Evolutionary conservation across 2,888 invertebrate species (phyloP).

Genomic region (Antheraea yamamai): DNA sequence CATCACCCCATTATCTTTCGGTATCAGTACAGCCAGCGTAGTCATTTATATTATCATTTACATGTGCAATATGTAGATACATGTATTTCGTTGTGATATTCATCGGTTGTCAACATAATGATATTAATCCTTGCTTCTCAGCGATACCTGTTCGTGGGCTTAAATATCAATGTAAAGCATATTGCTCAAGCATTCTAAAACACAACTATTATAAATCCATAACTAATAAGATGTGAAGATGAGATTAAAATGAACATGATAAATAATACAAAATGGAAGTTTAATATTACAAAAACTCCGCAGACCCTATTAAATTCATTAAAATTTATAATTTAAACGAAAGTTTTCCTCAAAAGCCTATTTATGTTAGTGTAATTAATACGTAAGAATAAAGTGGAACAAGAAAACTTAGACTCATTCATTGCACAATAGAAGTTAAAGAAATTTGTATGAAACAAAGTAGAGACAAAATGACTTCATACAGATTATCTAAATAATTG

Average conservation of each 20-base stretch:
- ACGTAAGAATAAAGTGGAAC: too few species aligned
- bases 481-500: not conserved
- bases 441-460: too few species aligned
- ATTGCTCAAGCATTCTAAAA: not conserved
- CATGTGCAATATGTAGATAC: not conserved
- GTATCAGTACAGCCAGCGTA: not conserved
- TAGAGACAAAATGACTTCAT: not conserved
- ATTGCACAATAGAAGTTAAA: too few species aligned
- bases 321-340: too few species aligned
- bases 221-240: not conserved
- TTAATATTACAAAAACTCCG: not conserved
- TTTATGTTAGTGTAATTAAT: too few species aligned
- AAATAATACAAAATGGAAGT: not conserved
- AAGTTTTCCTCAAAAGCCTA: too few species aligned
- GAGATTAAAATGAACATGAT: not conserved
- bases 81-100: not conserved
- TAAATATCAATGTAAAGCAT: not conserved
- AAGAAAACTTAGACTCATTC: too few species aligned
- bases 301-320: too few species aligned
- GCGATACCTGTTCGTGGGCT: not conserved
- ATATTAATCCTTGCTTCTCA: not conserved
- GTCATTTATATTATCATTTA: not conserved
- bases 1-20: not conserved
- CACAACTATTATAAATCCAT: not conserved
- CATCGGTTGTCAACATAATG: not conserved